These are phyloP conservation scores for Atta colombica DNA, from an alignment of 1,140 invertebrate species.

Conservation along the genomic window DNA sequence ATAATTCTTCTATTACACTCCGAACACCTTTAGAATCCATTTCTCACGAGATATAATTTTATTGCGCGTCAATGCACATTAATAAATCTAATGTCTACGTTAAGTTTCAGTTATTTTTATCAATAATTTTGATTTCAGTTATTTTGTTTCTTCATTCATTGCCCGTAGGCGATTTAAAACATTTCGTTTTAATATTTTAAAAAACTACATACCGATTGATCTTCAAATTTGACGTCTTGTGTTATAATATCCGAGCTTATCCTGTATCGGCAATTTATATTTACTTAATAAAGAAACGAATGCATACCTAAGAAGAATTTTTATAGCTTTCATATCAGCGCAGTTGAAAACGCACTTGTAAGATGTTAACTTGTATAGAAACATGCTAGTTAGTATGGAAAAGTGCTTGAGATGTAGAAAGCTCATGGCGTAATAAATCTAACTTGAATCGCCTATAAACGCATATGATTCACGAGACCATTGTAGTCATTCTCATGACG, in stretches of 20 bases:
- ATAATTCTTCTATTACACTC: not conserved
- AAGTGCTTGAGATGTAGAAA: slow-evolving; percentile 47
- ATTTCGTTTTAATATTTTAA: not conserved
- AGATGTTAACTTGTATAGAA: not conserved
- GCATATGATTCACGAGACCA: not conserved
- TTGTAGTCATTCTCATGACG: slow-evolving; percentile 43
- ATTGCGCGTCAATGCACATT: not conserved
- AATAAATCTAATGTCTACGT: slow-evolving; percentile 7
- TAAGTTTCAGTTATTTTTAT: not conserved
- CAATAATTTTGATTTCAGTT: not conserved
- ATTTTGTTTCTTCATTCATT: not conserved
- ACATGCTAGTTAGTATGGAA: slow-evolving; percentile 21
- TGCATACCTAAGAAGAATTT: not conserved
- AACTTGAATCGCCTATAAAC: slow-evolving; percentile 53
- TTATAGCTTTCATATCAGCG: slow-evolving; percentile 2
- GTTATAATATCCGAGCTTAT: no score
- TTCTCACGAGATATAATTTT: slow-evolving; percentile 5
- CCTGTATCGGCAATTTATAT: not conserved
- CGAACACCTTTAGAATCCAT: not conserved
- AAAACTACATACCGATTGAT: not conserved
- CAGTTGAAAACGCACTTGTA: not conserved
- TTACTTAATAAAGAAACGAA: slow-evolving; percentile 3
- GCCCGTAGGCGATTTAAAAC: not conserved
- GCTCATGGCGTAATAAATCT: slow-evolving; percentile 66
- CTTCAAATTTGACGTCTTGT: not conserved